A percentile compares a stretch with the other conserved stretches of the same genome.
These are phyloP conservation scores for Rissa tridactyla DNA, from an alignment of 2,113 vertebrate genomes.

Conservation along the genomic window DNA sequence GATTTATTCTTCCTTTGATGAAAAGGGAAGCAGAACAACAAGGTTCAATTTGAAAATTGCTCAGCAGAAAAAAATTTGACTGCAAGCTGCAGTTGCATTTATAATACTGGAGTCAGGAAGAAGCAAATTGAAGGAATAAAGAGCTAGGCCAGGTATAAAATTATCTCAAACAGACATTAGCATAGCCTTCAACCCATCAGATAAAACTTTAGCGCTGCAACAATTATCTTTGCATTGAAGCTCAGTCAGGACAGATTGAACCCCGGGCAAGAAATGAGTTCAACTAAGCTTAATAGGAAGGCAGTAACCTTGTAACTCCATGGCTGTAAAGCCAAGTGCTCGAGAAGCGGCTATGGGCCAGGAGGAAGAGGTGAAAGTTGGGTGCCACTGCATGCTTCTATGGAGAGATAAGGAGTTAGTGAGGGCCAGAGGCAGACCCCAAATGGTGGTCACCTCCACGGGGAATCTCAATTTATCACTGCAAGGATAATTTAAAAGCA, in stretches of 20 bases:
- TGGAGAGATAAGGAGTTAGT: neutral
- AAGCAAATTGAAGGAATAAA: neutral
- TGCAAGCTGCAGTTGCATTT: neutral
- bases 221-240: neutral
- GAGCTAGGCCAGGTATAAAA: neutral
- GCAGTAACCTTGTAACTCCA: neutral
- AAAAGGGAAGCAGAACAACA: neutral
- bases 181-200: neutral
- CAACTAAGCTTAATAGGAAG: neutral
- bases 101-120: neutral
- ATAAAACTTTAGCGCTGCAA: neutral
- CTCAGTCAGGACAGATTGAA: neutral
- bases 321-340: neutral
- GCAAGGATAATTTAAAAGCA: neutral
- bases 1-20: neutral
- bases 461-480: neutral
- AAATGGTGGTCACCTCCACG: neutral
- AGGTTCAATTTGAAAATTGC: neutral
- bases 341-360: neutral
- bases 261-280: neutral
- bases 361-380: neutral
- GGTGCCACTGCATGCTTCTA: neutral
- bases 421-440: neutral
- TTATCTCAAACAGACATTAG: neutral
- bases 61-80: neutral